A percentile compares a stretch with the other conserved stretches of the same genome.
phyloP scores from a whole-genome alignment of 2,113 vertebrate species.

The Leuciscus idus region DNA sequence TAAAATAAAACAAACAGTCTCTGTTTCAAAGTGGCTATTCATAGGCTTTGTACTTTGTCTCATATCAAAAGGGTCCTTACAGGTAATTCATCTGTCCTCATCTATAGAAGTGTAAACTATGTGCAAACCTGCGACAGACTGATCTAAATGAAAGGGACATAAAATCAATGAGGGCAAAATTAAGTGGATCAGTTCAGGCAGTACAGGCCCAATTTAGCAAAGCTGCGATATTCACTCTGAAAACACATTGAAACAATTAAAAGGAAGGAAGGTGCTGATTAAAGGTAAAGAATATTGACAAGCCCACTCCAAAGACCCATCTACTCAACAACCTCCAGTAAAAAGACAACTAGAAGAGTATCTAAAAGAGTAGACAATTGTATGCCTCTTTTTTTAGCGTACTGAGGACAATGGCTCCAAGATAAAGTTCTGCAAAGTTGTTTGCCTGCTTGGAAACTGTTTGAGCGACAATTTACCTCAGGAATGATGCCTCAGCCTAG shows the following conservation, averaged over 20 bases:
- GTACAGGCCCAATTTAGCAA: slow-evolving; percentile 42
- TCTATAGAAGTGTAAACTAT: slow-evolving; percentile 44
- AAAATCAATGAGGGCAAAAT: slow-evolving; percentile 55
- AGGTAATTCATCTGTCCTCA: slow-evolving; percentile 33
- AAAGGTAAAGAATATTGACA: slow-evolving; percentile 45
- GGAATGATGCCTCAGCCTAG: slow-evolving; percentile 11
- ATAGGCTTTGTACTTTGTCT: slow-evolving; percentile 20
- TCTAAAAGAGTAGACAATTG: not conserved
- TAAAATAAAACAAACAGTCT: not conserved
- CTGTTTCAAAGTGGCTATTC: not conserved
- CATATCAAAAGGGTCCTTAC: not conserved
- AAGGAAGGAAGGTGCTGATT: slow-evolving; percentile 40
- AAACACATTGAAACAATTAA: slow-evolving; percentile 50
- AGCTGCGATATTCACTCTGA: slow-evolving; percentile 34
- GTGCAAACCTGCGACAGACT: slow-evolving; percentile 24
- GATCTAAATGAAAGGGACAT: slow-evolving; percentile 54
- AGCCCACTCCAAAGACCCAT: not conserved
- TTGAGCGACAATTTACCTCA: slow-evolving; percentile 29
- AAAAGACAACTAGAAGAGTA: not conserved
- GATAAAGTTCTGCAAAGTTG: slow-evolving; percentile 16
- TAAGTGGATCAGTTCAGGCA: slow-evolving; percentile 51
- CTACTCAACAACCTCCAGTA: not conserved
- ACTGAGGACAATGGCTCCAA: not conserved
- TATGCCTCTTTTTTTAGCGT: not conserved
- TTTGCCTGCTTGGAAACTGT: not conserved